phyloP scores from a whole-genome alignment of 2,888 invertebrate genomes.

The Allacma fusca region DNA sequence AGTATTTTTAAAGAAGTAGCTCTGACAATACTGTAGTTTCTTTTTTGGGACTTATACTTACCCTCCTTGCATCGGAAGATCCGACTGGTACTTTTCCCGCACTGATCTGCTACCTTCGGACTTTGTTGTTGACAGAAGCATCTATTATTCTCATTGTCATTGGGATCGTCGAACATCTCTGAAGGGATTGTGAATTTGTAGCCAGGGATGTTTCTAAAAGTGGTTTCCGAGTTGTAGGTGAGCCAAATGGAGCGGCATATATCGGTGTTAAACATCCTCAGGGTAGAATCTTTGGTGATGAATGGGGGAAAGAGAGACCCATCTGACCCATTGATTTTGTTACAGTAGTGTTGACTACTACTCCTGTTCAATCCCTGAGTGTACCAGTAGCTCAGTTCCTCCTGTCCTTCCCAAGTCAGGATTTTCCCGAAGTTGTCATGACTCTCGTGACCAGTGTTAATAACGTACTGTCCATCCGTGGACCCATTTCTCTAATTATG shows the following conservation, averaged over 20 bases:
- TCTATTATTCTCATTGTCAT: slow-evolving; percentile 42
- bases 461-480: slow-evolving; percentile 49
- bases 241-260: slow-evolving; percentile 62
- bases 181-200: slow-evolving; percentile 47
- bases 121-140: slow-evolving; percentile 46
- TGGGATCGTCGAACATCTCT: slow-evolving; percentile 46
- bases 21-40: no score
- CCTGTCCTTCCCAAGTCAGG: slow-evolving; percentile 44
- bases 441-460: slow-evolving; percentile 48
- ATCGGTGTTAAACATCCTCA: slow-evolving; percentile 64
- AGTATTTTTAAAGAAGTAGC: no score
- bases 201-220: slow-evolving; percentile 52
- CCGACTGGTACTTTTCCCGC: slow-evolving; percentile 23
- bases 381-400: slow-evolving; percentile 31
- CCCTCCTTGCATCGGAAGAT: slow-evolving; percentile 41
- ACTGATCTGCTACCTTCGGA: slow-evolving; percentile 4
- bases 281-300: slow-evolving; percentile 62
- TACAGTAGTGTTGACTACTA: slow-evolving; percentile 58
- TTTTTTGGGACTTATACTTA: no score
- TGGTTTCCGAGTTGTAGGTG: slow-evolving; percentile 40
- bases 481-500: slow-evolving; percentile 58
- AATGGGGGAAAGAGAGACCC: slow-evolving; percentile 64
- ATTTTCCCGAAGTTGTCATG: slow-evolving; percentile 49
- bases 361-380: not conserved
- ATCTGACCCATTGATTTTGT: slow-evolving; percentile 64